phyloP scores from a whole-genome alignment of 2,797 vertebrate species.

The Trematomus bernacchii region DNA sequence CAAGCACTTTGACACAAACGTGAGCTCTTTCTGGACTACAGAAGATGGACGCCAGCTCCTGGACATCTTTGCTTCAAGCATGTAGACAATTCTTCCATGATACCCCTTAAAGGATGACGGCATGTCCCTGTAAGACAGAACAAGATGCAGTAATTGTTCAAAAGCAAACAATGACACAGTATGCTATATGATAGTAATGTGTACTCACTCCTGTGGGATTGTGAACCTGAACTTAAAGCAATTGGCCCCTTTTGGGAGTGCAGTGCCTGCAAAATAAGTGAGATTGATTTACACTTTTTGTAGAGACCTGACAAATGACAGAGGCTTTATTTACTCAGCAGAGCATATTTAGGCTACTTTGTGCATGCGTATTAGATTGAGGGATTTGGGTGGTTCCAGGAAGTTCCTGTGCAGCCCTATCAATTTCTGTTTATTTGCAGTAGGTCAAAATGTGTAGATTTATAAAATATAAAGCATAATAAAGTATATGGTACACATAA shows the following conservation, averaged over 20 bases:
- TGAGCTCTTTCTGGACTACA: constrained; percentile 86
- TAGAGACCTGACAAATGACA: constrained; percentile 7
- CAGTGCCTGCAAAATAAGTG: constrained; percentile 58
- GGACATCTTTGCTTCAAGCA: constrained; percentile 90
- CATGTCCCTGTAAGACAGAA: constrained; percentile 85
- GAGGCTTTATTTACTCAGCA: neutral
- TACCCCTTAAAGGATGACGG: constrained; percentile 91
- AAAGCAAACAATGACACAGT: neutral
- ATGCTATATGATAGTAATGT: neutral
- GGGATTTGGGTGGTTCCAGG: neutral
- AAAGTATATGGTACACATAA: too few species aligned
- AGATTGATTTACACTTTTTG: neutral
- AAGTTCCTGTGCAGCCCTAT: neutral
- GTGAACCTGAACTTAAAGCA: constrained; percentile 90
- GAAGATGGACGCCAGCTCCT: constrained; percentile 89
- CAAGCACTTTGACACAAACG: constrained; percentile 88
- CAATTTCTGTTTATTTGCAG: too few species aligned
- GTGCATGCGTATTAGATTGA: neutral
- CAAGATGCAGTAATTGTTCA: neutral
- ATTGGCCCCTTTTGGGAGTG: constrained; percentile 87
- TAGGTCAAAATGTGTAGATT: too few species aligned
- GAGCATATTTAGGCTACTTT: neutral
- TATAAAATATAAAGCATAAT: too few species aligned
- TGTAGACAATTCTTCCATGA: constrained; percentile 91
- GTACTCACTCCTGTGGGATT: constrained; percentile 92